Base-by-base conservation (phyloP, 2,113 vertebrate species). In the Seriola quinqueradiata region DNA sequence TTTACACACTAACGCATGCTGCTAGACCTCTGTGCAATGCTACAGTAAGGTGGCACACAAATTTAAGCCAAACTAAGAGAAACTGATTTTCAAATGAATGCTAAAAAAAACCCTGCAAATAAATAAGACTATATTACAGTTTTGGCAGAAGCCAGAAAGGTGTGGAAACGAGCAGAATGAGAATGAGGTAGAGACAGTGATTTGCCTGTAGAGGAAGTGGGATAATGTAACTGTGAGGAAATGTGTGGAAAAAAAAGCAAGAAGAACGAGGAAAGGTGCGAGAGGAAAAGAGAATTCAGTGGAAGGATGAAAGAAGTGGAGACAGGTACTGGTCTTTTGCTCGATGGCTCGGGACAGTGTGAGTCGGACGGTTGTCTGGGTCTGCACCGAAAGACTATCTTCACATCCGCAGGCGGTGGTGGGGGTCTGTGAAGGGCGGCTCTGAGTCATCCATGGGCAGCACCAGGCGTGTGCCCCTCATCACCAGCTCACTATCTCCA, bases 391-490 rank as follows among this genome's bases (percentile, higher is more conserved):
- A 16, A 36, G 28, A 9, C 57, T 5, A 1, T 71, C 68, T 75
- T 93, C 87, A 94, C 87, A 92, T 90, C 70, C 77, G 4, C 44
- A 92, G 34, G 74, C 79, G 89, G 67, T 75, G 87, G 69, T 58
- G 82, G 58, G 87, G 81, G 75, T 95, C 92, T 5, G 95, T 95
- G 68, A 97, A 95, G 0, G 97, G 95, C 0, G 97, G 97, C 90
- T 99, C 97, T 0, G 97, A 98, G 91, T 99, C 97, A 2, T 98
- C 97, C 97, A 99, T 98, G 72, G 98, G 98, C 60, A 99, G 96
- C 81, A 99, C 98, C 84, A 99, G 95, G 71, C 97, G 97, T 0
- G 98, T 99, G 11, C 98, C 97, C 70, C 97, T 94, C 92, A 98
- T 98, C 78, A 99, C 97, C 40, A 97, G 96, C 95, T 99, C 97